Conservation (phyloP, 2,797 vertebrate species). For the Malurus splendens region DNA sequence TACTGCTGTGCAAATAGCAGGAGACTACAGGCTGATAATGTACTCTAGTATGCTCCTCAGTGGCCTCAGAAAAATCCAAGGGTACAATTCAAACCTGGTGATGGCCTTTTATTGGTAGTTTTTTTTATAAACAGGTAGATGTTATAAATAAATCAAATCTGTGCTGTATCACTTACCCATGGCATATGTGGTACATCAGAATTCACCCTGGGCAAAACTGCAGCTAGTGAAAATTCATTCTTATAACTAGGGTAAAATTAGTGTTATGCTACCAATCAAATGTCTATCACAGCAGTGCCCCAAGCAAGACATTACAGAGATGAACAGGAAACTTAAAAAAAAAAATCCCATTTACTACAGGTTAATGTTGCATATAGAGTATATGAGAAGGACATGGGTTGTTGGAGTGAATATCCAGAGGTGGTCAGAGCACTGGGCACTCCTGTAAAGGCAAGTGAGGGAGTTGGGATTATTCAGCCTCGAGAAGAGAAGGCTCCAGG, state of each 20-base stretch:
- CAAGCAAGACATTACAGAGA: not conserved
- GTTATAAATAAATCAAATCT: not conserved
- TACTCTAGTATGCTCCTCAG: not conserved
- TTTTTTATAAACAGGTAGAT: not conserved
- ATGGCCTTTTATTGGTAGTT: not conserved
- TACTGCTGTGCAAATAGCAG: not conserved
- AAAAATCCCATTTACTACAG: not conserved
- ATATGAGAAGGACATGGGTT: not conserved
- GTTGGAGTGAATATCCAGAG: not conserved
- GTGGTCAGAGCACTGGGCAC: not conserved
- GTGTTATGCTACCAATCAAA: not conserved
- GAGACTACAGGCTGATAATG: not conserved
- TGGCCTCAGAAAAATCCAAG: not conserved
- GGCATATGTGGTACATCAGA: not conserved
- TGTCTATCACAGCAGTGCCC: not conserved
- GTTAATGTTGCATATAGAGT: not conserved
- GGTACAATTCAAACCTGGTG: not conserved
- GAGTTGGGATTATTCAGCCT: not conserved
- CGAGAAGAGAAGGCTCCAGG: not conserved
- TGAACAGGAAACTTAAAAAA: not conserved
- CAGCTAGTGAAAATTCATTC: not conserved
- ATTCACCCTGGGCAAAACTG: not conserved
- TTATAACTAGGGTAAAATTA: not conserved
- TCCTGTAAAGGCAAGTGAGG: not conserved
- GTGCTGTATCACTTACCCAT: not conserved